These are phyloP conservation scores for Notoglanidium macrostoma DNA, from an alignment of 2,797 vertebrate species.

Conservation along the genomic window DNA sequence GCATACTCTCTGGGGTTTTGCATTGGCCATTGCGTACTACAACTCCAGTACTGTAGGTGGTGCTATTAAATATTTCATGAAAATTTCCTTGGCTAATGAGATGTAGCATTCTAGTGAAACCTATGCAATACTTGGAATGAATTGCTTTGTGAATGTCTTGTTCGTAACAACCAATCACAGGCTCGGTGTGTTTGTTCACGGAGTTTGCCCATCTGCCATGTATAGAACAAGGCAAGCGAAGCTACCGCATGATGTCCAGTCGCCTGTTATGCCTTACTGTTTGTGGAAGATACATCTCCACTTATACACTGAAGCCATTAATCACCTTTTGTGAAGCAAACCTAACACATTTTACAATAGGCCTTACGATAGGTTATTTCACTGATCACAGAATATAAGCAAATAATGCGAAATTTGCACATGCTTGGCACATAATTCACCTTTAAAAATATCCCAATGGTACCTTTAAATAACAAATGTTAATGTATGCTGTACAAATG, in stretches of 20 bases:
- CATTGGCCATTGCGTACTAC: background rate
- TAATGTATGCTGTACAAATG: constrained; percentile 42
- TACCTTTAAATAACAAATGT: constrained; percentile 25
- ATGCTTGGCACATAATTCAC: constrained; percentile 22
- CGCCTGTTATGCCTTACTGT: background rate
- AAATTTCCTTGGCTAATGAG: background rate
- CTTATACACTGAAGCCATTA: background rate
- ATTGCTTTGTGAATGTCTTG: background rate
- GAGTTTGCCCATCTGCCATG: background rate
- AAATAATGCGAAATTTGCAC: constrained; percentile 5
- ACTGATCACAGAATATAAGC: background rate
- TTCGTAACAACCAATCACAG: background rate
- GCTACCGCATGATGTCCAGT: background rate
- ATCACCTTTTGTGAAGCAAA: background rate
- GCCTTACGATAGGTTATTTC: background rate
- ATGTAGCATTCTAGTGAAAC: background rate
- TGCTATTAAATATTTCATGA: background rate
- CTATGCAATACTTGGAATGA: background rate
- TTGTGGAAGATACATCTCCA: background rate
- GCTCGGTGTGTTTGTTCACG: background rate
- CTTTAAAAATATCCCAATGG: constrained; percentile 18
- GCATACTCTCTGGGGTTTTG: background rate
- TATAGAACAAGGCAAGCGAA: background rate
- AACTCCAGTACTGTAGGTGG: background rate
- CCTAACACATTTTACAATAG: background rate